Percentiles rank a stretch among this genome's conserved stretches.
phyloP scores from a whole-genome alignment of 2,797 vertebrate species.

The Tragelaphus oryx region DNA sequence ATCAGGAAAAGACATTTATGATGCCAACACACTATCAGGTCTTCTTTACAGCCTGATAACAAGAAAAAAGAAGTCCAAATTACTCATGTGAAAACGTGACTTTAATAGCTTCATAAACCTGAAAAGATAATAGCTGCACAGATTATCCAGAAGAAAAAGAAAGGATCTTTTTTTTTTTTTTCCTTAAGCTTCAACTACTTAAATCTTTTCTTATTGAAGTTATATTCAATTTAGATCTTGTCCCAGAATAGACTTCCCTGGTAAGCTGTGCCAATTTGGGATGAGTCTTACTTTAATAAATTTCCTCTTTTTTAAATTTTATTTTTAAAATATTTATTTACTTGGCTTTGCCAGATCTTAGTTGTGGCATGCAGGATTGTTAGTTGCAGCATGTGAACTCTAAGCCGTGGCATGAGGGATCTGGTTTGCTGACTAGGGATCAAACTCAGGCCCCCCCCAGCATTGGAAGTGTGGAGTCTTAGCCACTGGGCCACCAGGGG shows the following conservation, averaged over 20 bases:
- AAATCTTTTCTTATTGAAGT: not conserved
- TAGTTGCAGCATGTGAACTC: not conserved
- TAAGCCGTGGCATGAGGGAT: not conserved
- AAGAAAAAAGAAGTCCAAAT: not conserved
- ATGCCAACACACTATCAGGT: not conserved
- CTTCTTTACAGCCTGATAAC: not conserved
- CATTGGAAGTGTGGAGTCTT: not conserved
- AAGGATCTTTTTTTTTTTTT: not conserved
- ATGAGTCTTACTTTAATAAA: not conserved
- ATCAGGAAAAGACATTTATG: not conserved
- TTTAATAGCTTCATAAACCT: not conserved
- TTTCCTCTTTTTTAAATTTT: not conserved
- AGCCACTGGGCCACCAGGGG: not conserved
- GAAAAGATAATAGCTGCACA: not conserved
- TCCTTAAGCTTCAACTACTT: not conserved
- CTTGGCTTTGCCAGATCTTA: not conserved
- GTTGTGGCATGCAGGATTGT: not conserved
- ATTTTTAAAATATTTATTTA: not conserved
- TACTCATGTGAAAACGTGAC: not conserved
- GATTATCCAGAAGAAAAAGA: not conserved
- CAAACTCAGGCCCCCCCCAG: not conserved
- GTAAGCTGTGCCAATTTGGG: not conserved
- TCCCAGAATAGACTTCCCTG: not conserved
- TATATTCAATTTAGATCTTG: slow-evolving; percentile 14
- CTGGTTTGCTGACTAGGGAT: not conserved